Base-by-base conservation (phyloP, 2,113 vertebrate genomes). In the Columbina picui region DNA sequence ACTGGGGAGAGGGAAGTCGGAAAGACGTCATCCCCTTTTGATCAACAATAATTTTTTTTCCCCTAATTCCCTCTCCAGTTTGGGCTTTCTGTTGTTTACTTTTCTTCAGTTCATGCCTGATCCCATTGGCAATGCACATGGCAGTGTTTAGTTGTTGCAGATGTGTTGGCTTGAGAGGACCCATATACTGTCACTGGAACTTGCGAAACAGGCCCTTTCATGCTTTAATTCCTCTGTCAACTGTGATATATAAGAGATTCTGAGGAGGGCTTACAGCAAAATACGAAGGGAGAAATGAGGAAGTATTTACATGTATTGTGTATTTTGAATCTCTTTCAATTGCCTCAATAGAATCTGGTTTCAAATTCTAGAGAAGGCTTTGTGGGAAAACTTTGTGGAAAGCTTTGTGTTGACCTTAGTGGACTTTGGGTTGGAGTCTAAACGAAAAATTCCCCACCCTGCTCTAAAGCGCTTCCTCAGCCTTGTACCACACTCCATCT, bases 101-200 rank as follows among this genome's bases (percentile, higher is more conserved):
- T 81, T 61, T 59, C 21, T 94, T 89, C 14, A 47, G 43, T 52
- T 83, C 0, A 0, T 60, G 4, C 13, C 43, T 34, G 21, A 76
- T 38, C 9, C 26, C 4, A 12, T 32, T 63, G 22, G 39, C 53
- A 90, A 67, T 7, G 19, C 14, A 14, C 2, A 1, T 12, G 38
- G 29, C 14, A 22, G 29, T n/a, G 23, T 76, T 71, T 15, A 29
- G 43, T n/a, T 65, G 32, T 22, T 4, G 11, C 32, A 3, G 17
- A 59, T 59, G 7, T 6, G 4, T 5, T 57, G 64, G 9, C 14
- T 82, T 60, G 29, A 65, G 34, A 85, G 30, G 22, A 30, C 6
- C 10, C 4, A 2, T 16, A 5, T 23, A 3, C 7, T 2, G 5
- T 7, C 7, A 9, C 1, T 61, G 10, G 20, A 38, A 1, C 47